Conservation (phyloP, 2,113 vertebrate species). For the Gnathonemus longibarbis region DNA sequence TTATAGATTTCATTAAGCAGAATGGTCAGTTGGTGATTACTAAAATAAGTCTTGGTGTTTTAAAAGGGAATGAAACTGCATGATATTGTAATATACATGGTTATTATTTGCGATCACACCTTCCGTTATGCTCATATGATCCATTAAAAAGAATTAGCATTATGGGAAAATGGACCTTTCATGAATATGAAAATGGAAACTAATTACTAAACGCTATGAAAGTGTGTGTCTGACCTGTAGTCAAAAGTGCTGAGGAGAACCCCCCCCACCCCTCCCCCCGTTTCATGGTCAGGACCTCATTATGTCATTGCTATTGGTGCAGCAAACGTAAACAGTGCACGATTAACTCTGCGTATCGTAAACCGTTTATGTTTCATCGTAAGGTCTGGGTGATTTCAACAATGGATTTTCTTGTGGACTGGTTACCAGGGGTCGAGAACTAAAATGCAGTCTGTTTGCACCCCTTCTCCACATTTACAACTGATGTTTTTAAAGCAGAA, state of each 20-base stretch:
- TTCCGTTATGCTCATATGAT: conserved; percentile 37
- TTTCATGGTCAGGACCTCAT: background rate
- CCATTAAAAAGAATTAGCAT: conserved; percentile 16
- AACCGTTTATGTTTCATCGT: background rate
- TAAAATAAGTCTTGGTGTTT: conserved; percentile 69
- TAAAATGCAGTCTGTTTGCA: background rate
- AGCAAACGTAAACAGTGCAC: background rate
- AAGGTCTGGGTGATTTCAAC: background rate
- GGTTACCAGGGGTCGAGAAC: background rate
- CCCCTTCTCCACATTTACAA: background rate
- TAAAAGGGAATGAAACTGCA: conserved; percentile 57
- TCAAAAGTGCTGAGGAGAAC: background rate
- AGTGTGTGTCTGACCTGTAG: background rate
- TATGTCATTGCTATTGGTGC: background rate
- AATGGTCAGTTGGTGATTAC: conserved; percentile 68
- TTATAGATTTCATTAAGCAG: conserved; percentile 72
- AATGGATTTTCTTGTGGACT: background rate
- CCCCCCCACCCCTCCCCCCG: no score
- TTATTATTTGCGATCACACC: conserved; percentile 57
- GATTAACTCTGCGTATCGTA: background rate
- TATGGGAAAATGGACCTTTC: background rate
- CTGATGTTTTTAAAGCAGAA: background rate
- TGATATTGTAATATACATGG: conserved; percentile 59
- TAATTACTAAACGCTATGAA: background rate
- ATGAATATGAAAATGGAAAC: background rate